Conservation (phyloP, 2,113 vertebrate species). For the Mormyrus lacerda region DNA sequence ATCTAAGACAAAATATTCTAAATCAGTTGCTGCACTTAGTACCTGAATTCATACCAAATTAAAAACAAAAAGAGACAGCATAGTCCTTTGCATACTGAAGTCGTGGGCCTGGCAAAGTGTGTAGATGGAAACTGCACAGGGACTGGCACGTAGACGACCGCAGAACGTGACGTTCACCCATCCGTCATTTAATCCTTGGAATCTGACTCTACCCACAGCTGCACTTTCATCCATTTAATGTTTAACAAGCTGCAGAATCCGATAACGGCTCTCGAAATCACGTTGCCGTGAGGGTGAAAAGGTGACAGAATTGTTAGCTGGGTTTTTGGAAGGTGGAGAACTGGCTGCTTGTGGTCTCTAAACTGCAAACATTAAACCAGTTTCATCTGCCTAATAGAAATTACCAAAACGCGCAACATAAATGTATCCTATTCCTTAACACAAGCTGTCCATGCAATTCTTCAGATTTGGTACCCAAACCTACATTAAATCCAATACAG, state of each 20-base stretch:
- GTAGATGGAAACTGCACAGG: background rate
- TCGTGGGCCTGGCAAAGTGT: background rate
- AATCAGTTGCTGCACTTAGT: background rate
- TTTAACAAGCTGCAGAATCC: slow-evolving; percentile 44
- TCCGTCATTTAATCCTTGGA: background rate
- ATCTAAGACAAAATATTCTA: background rate
- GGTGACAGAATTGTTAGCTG: background rate
- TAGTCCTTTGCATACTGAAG: background rate
- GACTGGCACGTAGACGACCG: background rate
- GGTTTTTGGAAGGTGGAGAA: background rate
- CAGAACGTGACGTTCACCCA: background rate
- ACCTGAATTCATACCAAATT: background rate
- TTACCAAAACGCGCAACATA: too few relatives aligned
- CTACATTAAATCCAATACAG: background rate
- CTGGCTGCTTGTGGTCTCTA: background rate
- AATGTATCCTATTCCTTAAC: background rate
- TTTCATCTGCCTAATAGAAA: background rate
- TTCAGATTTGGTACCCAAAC: background rate
- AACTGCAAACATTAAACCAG: background rate
- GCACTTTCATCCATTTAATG: slow-evolving; percentile 46
- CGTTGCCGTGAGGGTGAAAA: background rate
- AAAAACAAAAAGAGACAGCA: background rate
- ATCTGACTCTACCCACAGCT: slow-evolving; percentile 22
- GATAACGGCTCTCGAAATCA: background rate
- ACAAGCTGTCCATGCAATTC: background rate